Percentiles rank a stretch among this genome's conserved stretches.
Evolutionary conservation across 1,140 invertebrate genomes (phyloP).

Genomic region (Idris sp.): DNA sequence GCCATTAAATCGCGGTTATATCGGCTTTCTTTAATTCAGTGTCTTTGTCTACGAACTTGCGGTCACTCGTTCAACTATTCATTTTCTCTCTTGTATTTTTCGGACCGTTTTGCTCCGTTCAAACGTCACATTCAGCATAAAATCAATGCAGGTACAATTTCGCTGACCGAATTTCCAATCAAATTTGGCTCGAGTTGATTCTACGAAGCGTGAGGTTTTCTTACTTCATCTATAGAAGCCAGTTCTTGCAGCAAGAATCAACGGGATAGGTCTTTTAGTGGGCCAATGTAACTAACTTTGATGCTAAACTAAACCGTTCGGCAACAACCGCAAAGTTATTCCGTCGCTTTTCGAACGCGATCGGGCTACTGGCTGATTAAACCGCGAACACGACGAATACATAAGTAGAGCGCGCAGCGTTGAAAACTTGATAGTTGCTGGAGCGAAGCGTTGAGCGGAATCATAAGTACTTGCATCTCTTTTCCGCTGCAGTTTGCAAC

Average conservation of each 20-base stretch:
- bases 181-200: too few relatives aligned
- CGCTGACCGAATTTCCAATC: too few relatives aligned
- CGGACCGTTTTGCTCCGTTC: conserved; percentile 7
- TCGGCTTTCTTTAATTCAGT: conserved; percentile 34
- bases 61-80: conserved; percentile 24
- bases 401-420: conserved; percentile 47
- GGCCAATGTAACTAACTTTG: too few relatives aligned
- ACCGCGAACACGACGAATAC: conserved; percentile 60
- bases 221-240: too few relatives aligned
- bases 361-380: conserved; percentile 60
- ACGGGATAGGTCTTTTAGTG: too few relatives aligned
- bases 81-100: too few relatives aligned
- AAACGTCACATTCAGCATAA: too few relatives aligned
- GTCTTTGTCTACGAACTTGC: conserved; percentile 20
- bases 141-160: conserved; percentile 44
- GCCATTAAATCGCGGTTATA: conserved; percentile 47
- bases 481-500: neutral
- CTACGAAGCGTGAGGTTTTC: too few relatives aligned
- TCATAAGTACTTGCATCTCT: conserved; percentile 32
- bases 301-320: too few relatives aligned
- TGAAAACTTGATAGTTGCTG: conserved; percentile 51
- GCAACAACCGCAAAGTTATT: conserved; percentile 54
- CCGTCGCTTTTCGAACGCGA: conserved; percentile 58
- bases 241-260: too few relatives aligned
- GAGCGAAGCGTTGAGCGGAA: conserved; percentile 37